A percentile compares a stretch with the other conserved stretches of the same genome.
Conservation (phyloP, 1,140 invertebrate genomes). For the Zaprionus nigranus region DNA sequence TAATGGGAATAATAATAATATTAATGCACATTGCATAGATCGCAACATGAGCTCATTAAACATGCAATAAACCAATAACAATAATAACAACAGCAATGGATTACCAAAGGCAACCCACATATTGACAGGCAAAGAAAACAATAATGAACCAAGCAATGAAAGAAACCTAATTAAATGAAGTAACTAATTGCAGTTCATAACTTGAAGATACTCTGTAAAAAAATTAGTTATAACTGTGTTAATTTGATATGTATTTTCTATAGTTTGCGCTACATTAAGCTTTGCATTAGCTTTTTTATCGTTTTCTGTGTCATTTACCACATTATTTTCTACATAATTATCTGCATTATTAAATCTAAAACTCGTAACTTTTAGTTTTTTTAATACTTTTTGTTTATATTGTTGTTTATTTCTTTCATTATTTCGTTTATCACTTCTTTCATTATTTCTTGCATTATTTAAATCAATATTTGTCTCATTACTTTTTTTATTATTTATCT, state of each 20-base stretch:
- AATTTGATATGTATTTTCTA: not conserved
- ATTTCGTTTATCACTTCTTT: not conserved
- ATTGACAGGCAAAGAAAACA: constrained; percentile 2
- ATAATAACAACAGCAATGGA: constrained; percentile 11
- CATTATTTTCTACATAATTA: no score
- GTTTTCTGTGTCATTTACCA: not conserved
- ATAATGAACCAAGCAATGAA: not conserved
- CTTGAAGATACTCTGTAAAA: not conserved
- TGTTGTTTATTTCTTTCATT: not conserved
- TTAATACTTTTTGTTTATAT: not conserved
- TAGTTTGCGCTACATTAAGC: not conserved
- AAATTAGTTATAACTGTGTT: not conserved
- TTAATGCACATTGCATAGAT: constrained; percentile 19
- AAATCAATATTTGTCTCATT: not conserved
- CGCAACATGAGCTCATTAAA: constrained; percentile 67
- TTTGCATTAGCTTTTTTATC: not conserved
- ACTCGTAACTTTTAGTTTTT: no score
- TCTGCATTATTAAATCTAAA: no score
- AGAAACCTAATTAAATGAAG: constrained; percentile 3
- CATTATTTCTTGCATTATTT: not conserved
- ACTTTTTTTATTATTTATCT: not conserved
- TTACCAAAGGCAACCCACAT: constrained; percentile 11
- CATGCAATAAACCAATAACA: constrained; percentile 8
- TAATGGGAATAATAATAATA: constrained; percentile 36
- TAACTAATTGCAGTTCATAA: not conserved